Percentiles rank a stretch among this genome's conserved stretches.
These are phyloP conservation scores for Leguminivora glycinivorella DNA, from an alignment of 1,140 invertebrate species.

Conservation along the genomic window DNA sequence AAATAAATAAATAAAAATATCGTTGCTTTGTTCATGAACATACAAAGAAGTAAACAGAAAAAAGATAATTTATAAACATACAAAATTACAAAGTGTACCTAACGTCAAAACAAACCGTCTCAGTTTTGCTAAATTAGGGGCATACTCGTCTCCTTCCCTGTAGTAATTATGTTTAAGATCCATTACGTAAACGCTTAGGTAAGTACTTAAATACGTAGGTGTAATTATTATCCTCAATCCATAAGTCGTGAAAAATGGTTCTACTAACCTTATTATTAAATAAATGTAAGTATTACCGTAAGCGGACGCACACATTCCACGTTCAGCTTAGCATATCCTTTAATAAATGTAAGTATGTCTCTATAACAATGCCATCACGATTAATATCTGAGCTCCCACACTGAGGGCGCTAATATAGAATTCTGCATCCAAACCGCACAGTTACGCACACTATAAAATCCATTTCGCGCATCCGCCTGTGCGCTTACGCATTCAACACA, in stretches of 20 bases:
- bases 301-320: constrained; percentile 25
- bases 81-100: too few species aligned
- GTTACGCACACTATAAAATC: constrained; percentile 65
- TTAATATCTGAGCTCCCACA: constrained; percentile 47
- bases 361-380: constrained; percentile 31
- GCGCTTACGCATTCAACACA: constrained; percentile 68
- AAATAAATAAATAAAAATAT: too few species aligned
- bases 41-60: too few species aligned
- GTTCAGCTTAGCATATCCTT: constrained; percentile 13
- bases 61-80: too few species aligned
- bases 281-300: constrained; percentile 12
- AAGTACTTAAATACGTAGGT: too few species aligned
- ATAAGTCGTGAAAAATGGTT: not conserved
- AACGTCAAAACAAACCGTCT: too few species aligned
- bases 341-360: constrained; percentile 29
- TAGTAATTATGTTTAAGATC: too few species aligned
- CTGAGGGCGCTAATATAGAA: constrained; percentile 60
- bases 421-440: constrained; percentile 59
- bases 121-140: too few species aligned
- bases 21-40: too few species aligned
- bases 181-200: too few species aligned
- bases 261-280: constrained; percentile 2
- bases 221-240: not conserved
- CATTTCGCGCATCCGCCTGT: constrained; percentile 75
- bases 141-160: too few species aligned